Percentiles rank a stretch among this genome's conserved stretches.
phyloP scores from a whole-genome alignment of 2,113 vertebrate species.

The Cyanistes caeruleus region DNA sequence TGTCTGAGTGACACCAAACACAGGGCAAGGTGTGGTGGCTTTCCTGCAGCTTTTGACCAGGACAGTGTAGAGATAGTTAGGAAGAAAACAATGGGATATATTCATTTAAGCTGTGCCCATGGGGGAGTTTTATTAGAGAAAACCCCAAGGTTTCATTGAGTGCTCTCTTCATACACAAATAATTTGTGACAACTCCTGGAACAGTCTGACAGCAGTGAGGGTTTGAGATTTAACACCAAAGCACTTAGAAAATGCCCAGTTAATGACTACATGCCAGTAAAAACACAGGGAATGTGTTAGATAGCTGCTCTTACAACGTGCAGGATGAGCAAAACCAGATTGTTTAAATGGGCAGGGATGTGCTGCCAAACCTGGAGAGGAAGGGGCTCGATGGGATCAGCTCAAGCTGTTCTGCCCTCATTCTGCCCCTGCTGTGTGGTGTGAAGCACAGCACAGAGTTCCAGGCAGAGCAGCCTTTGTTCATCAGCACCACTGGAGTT shows the following conservation, averaged over 20 bases:
- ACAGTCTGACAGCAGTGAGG: background rate
- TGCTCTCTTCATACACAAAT: background rate
- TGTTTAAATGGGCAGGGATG: background rate
- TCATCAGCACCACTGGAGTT: accelerated
- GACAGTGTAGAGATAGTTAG: background rate
- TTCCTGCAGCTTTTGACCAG: background rate
- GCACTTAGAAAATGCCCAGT: background rate
- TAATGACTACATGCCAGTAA: background rate
- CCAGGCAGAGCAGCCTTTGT: background rate
- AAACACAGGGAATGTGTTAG: background rate
- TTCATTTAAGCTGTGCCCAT: background rate
- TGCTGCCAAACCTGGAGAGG: background rate
- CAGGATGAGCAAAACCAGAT: accelerated
- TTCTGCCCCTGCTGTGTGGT: background rate
- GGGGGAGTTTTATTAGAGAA: background rate
- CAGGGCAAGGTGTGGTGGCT: background rate
- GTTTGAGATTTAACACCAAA: background rate
- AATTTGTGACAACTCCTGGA: background rate
- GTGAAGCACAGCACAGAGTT: background rate
- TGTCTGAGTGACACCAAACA: background rate
- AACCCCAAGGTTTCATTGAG: background rate
- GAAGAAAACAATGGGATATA: background rate
- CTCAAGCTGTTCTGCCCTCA: background rate
- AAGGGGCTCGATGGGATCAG: background rate
- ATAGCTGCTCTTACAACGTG: background rate